Conservation (phyloP, 2,888 invertebrate genomes). For the Zele albiditarsus region DNA sequence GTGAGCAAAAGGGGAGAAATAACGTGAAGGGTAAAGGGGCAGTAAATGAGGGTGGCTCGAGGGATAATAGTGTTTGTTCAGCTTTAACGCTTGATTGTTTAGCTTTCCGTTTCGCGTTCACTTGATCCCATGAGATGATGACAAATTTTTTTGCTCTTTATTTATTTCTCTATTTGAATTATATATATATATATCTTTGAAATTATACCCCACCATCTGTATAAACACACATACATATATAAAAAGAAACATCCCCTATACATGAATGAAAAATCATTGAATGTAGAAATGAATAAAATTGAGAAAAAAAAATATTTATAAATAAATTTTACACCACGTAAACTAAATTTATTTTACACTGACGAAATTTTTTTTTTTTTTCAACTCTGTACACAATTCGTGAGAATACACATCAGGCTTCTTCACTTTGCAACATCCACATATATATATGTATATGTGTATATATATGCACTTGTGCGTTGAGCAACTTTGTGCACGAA, state of each 20-base stretch:
- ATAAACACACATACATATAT: no score
- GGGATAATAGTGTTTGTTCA: constrained; percentile 54
- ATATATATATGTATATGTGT: background rate
- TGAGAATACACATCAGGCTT: background rate
- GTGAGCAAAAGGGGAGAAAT: background rate
- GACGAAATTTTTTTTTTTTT: no score
- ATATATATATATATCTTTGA: background rate
- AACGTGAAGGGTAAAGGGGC: background rate
- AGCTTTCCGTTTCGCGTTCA: constrained; percentile 34
- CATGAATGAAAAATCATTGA: no score
- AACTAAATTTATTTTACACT: no score
- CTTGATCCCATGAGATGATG: constrained; percentile 13
- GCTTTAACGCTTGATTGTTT: constrained; percentile 58
- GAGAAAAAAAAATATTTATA: no score
- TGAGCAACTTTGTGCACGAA: constrained; percentile 32
- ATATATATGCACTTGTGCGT: constrained; percentile 28
- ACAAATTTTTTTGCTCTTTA: background rate
- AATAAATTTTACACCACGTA: no score
- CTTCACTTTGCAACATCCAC: background rate
- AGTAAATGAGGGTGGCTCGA: constrained; percentile 20
- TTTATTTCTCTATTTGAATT: background rate
- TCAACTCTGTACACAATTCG: no score
- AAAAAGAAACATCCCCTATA: no score
- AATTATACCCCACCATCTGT: no score
- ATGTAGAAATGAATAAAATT: no score